Percentiles rank a stretch among this genome's conserved stretches.
phyloP scores from a whole-genome alignment of 2,113 vertebrate species.

The Clarias magur region DNA sequence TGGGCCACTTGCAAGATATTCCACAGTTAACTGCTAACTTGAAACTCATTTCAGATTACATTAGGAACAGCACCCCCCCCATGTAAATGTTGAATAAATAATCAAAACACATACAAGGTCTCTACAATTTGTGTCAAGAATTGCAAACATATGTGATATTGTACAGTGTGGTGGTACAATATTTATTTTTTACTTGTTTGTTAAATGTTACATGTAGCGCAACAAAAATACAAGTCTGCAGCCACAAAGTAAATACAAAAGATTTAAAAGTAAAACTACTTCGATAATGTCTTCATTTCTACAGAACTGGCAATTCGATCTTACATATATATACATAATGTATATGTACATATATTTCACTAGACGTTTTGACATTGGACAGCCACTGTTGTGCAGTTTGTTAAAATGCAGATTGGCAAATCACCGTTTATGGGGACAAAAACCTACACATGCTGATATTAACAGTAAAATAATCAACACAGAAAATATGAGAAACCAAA shows the following conservation, averaged over 20 bases:
- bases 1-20: constrained; percentile 59
- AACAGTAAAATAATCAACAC: constrained; percentile 73
- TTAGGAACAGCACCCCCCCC: constrained; percentile 58
- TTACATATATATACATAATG: constrained; percentile 82
- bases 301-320: constrained; percentile 90
- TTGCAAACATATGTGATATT: constrained; percentile 83
- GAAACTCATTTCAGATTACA: constrained; percentile 60
- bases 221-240: constrained; percentile 95
- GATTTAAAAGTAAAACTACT: constrained; percentile 85
- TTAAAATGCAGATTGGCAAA: constrained; percentile 82
- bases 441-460: constrained; percentile 87
- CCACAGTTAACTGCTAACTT: constrained; percentile 60
- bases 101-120: constrained; percentile 57
- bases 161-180: constrained; percentile 95
- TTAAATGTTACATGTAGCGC: constrained; percentile 95
- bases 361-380: constrained; percentile 84
- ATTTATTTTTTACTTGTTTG: constrained; percentile 92
- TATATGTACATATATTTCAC: constrained; percentile 81
- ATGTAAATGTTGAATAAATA: constrained; percentile 69
- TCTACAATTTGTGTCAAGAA: constrained; percentile 73
- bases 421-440: constrained; percentile 84
- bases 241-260: constrained; percentile 92
- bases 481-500: constrained; percentile 48
- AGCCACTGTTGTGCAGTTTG: constrained; percentile 85
- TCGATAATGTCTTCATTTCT: constrained; percentile 86